Evolutionary conservation across 2,113 vertebrate genomes (phyloP), one percentile per base, ranked within the genome.

Genomic region (Coracopsis vasa): DNA sequence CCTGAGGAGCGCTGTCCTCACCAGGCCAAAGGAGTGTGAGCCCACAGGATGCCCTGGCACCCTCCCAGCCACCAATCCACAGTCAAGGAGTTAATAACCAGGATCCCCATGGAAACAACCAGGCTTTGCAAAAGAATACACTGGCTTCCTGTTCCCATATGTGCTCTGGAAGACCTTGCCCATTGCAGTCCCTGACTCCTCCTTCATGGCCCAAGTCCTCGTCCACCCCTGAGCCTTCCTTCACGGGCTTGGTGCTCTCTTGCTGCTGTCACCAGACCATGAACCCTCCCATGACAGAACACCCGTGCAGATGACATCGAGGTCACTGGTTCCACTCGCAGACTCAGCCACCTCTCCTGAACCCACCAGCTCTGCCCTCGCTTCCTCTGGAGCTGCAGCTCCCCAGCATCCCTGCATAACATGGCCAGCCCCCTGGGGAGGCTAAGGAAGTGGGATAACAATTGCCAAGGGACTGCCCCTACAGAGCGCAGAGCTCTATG

Each of bases 11-110:
- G 2, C 44, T 78, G 70, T 11, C 33, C n/a, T 21, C 25, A 10
- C 8, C 25, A 3, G 0, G 0, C 39, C 0, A 3, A 29, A 29
- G 67, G 44, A 11, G 2, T 0, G 1, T 6, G 54, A 88, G 62
- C 67, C n/a, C 67, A 60, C 0, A 1, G 41, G 53, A 21, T 37
- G 61, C 23, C 42, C 64, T 21, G 47, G 25, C 2, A n/a, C 33
- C 27, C 19, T 39, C 51, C 21, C 54, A 82, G 84, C 27, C 74
- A 45, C 47, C 0, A 0, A 3, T 7, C 35, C 21, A 7, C 50
- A 42, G 42, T 2, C 0, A 0, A 41, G 35, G 53, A 62, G 28
- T 27, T 61, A 11, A 8, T 13, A 69, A n/a, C 50, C 79, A 33
- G 53, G 39, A 51, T 27, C 33, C 42, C 31, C 45, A 25, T 17